Percentiles rank a stretch among this genome's conserved stretches.
Conservation (phyloP, 2,113 vertebrate genomes). For the Sisor rabdophorus region DNA sequence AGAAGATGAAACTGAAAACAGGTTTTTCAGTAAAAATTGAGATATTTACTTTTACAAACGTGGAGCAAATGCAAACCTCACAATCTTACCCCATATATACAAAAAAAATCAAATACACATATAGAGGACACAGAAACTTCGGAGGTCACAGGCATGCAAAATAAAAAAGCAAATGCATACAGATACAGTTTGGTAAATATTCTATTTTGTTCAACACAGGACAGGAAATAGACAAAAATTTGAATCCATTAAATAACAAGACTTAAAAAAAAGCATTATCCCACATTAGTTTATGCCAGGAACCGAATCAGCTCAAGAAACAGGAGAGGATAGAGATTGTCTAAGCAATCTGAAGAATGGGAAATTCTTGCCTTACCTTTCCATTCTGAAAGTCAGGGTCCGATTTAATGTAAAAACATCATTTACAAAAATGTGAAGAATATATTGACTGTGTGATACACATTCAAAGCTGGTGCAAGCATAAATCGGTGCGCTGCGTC, state of each 20-base stretch:
- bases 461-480: constrained; percentile 67
- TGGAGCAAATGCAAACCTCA: neutral
- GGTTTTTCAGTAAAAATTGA: neutral
- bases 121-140: constrained; percentile 43
- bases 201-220: constrained; percentile 17
- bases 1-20: constrained; percentile 25
- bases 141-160: constrained; percentile 44
- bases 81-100: constrained; percentile 2
- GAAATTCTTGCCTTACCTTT: constrained; percentile 78
- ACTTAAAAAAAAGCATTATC: constrained; percentile 65
- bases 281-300: constrained; percentile 54
- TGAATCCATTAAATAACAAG: constrained; percentile 44
- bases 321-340: constrained; percentile 59
- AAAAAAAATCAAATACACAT: constrained; percentile 25
- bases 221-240: constrained; percentile 16
- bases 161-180: constrained; percentile 32
- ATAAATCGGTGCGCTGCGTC: constrained; percentile 52
- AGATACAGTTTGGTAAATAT: constrained; percentile 30
- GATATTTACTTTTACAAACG: neutral
- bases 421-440: constrained; percentile 76
- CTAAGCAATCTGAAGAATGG: constrained; percentile 63
- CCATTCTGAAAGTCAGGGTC: constrained; percentile 77
- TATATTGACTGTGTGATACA: constrained; percentile 71
- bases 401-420: constrained; percentile 77
- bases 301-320: constrained; percentile 51